Percentiles rank a stretch among this genome's conserved stretches.
Evolutionary conservation across 2,888 invertebrate genomes (phyloP).

Genomic region (Microctonus brassicae): DNA sequence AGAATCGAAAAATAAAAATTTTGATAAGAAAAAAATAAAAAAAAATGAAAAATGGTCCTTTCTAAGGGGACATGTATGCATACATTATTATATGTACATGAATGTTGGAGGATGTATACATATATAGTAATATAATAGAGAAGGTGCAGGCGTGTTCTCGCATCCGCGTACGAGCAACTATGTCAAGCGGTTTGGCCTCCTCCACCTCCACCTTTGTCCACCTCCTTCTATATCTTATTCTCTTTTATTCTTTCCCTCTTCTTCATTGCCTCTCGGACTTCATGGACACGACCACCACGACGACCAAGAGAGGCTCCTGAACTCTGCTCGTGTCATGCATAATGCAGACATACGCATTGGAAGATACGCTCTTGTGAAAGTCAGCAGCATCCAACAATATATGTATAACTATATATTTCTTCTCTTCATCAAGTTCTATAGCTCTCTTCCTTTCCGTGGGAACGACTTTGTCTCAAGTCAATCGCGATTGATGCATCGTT

Average conservation of each 20-base stretch:
- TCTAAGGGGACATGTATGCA: neutral
- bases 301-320: constrained; percentile 44
- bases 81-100: neutral
- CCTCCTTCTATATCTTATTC: neutral
- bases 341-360: constrained; percentile 51
- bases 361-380: constrained; percentile 33
- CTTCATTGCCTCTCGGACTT: constrained; percentile 1
- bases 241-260: neutral
- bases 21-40: neutral
- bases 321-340: constrained; percentile 50
- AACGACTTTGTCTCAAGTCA: constrained; percentile 25
- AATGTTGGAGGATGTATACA: neutral
- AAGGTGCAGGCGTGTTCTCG: constrained; percentile 32
- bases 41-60: neutral
- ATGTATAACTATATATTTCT: constrained; percentile 15
- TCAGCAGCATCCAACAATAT: constrained; percentile 23
- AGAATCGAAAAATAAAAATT: too few species aligned
- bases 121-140: constrained; percentile 7
- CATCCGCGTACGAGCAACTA: constrained; percentile 37
- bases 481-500: constrained; percentile 24
- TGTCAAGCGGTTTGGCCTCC: constrained; percentile 42
- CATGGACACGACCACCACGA: constrained; percentile 39
- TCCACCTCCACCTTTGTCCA: constrained; percentile 15
- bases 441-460: constrained; percentile 37
- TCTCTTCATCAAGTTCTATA: constrained; percentile 6